Evolutionary conservation across 2,113 vertebrate species (phyloP).

Genomic region (Athene noctua): DNA sequence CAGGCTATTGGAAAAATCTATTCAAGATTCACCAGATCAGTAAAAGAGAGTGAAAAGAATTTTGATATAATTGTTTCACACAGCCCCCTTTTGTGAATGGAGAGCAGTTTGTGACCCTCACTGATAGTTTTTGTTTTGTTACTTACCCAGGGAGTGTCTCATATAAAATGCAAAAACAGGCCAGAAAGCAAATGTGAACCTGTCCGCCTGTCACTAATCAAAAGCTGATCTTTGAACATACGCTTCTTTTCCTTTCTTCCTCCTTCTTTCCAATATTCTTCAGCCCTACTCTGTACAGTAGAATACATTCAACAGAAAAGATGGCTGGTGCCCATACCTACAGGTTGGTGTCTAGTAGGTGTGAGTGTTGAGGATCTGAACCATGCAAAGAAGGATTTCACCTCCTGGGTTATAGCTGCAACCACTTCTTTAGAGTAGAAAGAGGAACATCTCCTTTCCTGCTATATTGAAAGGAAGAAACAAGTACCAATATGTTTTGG

Average conservation of each 20-base stretch:
- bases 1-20: background rate
- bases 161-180: background rate
- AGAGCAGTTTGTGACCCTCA: background rate
- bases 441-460: background rate
- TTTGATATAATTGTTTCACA: background rate
- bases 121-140: background rate
- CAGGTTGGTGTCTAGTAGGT: background rate
- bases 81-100: background rate
- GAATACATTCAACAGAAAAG: background rate
- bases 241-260: background rate
- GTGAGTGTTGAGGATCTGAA: background rate
- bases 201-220: background rate
- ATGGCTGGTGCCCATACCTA: background rate
- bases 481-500: background rate
- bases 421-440: background rate
- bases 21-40: background rate
- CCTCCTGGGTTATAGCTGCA: background rate
- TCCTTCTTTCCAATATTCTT: background rate
- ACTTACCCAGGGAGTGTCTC: background rate
- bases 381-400: background rate
- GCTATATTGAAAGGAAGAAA: background rate
- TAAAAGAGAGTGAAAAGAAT: background rate
- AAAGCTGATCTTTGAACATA: background rate
- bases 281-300: background rate
- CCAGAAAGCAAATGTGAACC: background rate